Evolutionary conservation across 2,888 invertebrate species (phyloP).

Genomic region (Cheilosia urbana): DNA sequence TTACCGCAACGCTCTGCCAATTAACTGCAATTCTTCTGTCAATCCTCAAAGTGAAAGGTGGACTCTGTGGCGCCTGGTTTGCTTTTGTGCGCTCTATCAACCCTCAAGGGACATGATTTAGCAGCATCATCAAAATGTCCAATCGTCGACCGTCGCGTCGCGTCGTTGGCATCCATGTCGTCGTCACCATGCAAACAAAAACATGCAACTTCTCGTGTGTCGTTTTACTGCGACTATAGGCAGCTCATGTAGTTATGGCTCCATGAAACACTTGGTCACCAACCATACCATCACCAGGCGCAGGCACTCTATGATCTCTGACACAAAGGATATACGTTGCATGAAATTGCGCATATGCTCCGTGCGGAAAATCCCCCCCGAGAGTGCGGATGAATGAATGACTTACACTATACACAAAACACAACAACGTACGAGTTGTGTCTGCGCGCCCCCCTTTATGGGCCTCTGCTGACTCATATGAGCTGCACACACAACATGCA

Average conservation of each 20-base stretch:
- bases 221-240: constrained; percentile 1
- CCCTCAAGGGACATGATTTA: constrained; percentile 75
- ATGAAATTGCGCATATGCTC: constrained; percentile 54
- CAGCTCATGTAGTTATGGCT: constrained; percentile 26
- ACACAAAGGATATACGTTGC: constrained; percentile 64
- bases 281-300: constrained; percentile 16
- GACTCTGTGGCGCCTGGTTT: constrained; percentile 70
- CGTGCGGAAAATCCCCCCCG: constrained; percentile 11
- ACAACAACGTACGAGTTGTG: constrained; percentile 20
- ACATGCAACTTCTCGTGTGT: constrained; percentile 44
- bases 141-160: constrained; percentile 30
- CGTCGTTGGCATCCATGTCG: neutral
- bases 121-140: constrained; percentile 67
- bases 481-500: constrained; percentile 38
- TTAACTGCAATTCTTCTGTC: constrained; percentile 73
- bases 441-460: constrained; percentile 44
- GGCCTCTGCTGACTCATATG: constrained; percentile 66
- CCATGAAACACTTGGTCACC: constrained; percentile 63
- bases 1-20: constrained; percentile 61
- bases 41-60: constrained; percentile 69
- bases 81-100: constrained; percentile 67
- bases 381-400: constrained; percentile 55
- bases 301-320: constrained; percentile 65
- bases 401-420: constrained; percentile 13
- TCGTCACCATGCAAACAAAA: constrained; percentile 60